phyloP scores from a whole-genome alignment of 2,113 vertebrate genomes.

The Serinus canaria region DNA sequence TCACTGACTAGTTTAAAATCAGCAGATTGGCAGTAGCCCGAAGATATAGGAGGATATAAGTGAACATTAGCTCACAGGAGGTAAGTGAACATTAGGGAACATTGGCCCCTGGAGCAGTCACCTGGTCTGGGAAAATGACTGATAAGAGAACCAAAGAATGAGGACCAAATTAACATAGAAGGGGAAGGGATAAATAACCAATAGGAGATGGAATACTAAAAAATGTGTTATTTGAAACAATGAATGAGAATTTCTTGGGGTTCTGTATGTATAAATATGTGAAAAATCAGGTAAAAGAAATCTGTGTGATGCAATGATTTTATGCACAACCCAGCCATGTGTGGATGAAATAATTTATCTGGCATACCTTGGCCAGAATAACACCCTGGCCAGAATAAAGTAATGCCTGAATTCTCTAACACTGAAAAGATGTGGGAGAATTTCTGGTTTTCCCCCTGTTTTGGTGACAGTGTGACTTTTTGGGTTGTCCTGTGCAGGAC shows the following conservation, averaged over 20 bases:
- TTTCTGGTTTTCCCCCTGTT: background rate
- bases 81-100: rapidly evolving
- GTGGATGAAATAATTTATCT: background rate
- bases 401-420: background rate
- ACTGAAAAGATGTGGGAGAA: background rate
- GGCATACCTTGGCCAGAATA: background rate
- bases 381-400: background rate
- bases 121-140: background rate
- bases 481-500: background rate
- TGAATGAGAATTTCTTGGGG: background rate
- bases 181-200: background rate
- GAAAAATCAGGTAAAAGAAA: background rate
- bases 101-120: background rate
- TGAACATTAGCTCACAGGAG: background rate
- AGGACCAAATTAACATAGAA: background rate
- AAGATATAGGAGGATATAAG: background rate
- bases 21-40: background rate
- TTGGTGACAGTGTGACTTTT: background rate
- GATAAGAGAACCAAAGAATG: background rate
- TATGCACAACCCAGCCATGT: background rate
- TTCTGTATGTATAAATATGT: background rate
- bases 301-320: background rate
- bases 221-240: background rate
- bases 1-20: background rate
- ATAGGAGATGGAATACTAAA: background rate